Evolutionary conservation across 2,888 invertebrate species (phyloP).

Genomic region (Sussaba pulchella): DNA sequence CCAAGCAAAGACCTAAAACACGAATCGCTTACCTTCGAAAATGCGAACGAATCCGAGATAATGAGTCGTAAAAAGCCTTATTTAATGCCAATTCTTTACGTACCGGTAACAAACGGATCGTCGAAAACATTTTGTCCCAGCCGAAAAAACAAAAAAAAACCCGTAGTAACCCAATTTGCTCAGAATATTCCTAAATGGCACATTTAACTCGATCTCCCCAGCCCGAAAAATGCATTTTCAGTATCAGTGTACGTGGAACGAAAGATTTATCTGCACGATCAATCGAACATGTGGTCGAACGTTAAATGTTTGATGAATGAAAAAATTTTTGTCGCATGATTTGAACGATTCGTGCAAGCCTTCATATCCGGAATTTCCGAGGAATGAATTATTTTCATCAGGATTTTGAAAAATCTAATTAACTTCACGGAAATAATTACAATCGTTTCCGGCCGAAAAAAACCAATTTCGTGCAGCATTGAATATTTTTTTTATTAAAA

Average conservation of each 20-base stretch:
- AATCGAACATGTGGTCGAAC: conserved; percentile 18
- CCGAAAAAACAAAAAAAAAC: not conserved
- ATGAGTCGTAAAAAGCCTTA: not conserved
- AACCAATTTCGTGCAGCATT: not conserved
- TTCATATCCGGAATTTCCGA: conserved; percentile 52
- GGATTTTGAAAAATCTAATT: conserved; percentile 17
- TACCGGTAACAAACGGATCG: conserved; percentile 4
- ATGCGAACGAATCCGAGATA: conserved; percentile 18
- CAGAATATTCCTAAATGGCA: conserved; percentile 47
- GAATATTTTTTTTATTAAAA: too few relatives aligned
- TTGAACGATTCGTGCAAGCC: conserved; percentile 33
- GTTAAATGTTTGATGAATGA: not conserved
- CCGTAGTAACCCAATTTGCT: conserved; percentile 21
- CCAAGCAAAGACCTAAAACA: conserved; percentile 43
- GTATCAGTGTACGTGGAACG: conserved; percentile 74
- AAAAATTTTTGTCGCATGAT: not conserved
- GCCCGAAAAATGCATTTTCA: conserved; percentile 78
- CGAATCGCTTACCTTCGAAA: conserved; percentile 60
- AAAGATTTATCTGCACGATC: conserved; percentile 35
- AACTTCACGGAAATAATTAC: not conserved
- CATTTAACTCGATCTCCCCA: conserved; percentile 53
- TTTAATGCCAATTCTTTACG: not conserved
- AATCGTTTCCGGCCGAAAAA: not conserved
- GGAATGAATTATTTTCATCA: conserved; percentile 7
- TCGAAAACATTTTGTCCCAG: conserved; percentile 1